Conservation (phyloP, 2,797 vertebrate species). For the Carapus acus region DNA sequence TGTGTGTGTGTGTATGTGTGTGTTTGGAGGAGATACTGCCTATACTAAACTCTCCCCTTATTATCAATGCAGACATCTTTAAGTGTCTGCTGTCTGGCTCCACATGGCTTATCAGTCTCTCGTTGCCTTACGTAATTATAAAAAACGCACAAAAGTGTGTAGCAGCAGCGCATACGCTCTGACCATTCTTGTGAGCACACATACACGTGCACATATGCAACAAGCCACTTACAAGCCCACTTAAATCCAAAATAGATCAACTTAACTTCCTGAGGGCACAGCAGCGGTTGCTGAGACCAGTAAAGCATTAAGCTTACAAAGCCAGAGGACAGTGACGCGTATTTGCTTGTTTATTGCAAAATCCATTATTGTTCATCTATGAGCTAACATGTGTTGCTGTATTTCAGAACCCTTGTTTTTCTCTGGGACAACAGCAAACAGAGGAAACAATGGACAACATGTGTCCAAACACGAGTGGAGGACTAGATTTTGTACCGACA, state of each 20-base stretch:
- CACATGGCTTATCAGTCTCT: slow-evolving; percentile 72
- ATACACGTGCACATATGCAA: slow-evolving; percentile 30
- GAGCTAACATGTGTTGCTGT: slow-evolving; percentile 4
- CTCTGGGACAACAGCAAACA: slow-evolving; percentile 43
- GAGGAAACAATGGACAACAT: slow-evolving; percentile 46
- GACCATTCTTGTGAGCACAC: slow-evolving; percentile 21
- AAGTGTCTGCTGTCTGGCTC: slow-evolving; percentile 76
- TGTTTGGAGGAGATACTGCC: slow-evolving; percentile 27
- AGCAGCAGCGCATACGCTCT: slow-evolving; percentile 28
- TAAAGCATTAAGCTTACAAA: slow-evolving; percentile 12
- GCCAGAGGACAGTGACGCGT: slow-evolving; percentile 25
- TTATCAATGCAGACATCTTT: slow-evolving; percentile 74
- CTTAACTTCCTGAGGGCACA: slow-evolving; percentile 40
- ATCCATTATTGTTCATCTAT: slow-evolving; percentile 11
- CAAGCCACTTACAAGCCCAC: slow-evolving; percentile 51
- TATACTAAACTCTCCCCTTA: slow-evolving; percentile 45
- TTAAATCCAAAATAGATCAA: slow-evolving; percentile 59
- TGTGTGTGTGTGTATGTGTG: slow-evolving; percentile 19
- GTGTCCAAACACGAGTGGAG: slow-evolving; percentile 45
- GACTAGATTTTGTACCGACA: slow-evolving; percentile 28
- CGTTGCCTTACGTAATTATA: slow-evolving; percentile 67
- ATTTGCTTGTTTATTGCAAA: slow-evolving; percentile 23
- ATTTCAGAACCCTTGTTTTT: slow-evolving; percentile 23
- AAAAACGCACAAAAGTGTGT: slow-evolving; percentile 45
- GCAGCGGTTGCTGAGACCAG: slow-evolving; percentile 30